These are phyloP conservation scores for Theretra japonica DNA, from an alignment of 2,888 invertebrate species.

Conservation along the genomic window DNA sequence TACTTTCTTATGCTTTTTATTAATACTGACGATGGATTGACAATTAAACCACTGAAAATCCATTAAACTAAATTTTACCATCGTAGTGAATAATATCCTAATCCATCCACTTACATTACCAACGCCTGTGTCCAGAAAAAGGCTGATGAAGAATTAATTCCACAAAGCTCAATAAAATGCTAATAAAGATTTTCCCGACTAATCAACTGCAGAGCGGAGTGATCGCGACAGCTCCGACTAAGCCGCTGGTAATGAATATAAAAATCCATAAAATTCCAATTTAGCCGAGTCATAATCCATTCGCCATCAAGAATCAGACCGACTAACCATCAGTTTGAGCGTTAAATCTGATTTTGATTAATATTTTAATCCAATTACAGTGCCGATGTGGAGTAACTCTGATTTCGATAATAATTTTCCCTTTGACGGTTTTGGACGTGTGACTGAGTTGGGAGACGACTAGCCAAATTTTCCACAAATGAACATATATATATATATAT, in stretches of 20 bases:
- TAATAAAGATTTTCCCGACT: not conserved
- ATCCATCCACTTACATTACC: too few relatives aligned
- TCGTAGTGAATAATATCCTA: too few relatives aligned
- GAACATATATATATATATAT: too few relatives aligned
- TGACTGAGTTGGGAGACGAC: not conserved
- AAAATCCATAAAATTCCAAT: conserved; percentile 22
- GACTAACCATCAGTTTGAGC: not conserved
- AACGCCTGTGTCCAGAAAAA: too few relatives aligned
- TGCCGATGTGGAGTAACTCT: not conserved
- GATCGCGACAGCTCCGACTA: not conserved
- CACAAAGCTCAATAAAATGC: too few relatives aligned
- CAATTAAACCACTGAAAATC: too few relatives aligned
- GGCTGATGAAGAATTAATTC: too few relatives aligned
- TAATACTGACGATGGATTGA: too few relatives aligned
- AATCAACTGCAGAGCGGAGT: not conserved
- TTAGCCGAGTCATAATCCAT: conserved; percentile 12
- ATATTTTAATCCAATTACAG: conserved; percentile 20
- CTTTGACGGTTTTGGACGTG: not conserved
- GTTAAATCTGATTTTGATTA: conserved; percentile 13
- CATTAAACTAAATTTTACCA: too few relatives aligned
- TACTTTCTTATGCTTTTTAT: too few relatives aligned
- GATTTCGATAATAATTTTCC: conserved; percentile 2
- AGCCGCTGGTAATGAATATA: not conserved
- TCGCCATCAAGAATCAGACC: conserved; percentile 2
- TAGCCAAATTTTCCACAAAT: not conserved